Evolutionary conservation across 2,888 invertebrate genomes (phyloP).

Genomic region (Charanyca ferruginea): DNA sequence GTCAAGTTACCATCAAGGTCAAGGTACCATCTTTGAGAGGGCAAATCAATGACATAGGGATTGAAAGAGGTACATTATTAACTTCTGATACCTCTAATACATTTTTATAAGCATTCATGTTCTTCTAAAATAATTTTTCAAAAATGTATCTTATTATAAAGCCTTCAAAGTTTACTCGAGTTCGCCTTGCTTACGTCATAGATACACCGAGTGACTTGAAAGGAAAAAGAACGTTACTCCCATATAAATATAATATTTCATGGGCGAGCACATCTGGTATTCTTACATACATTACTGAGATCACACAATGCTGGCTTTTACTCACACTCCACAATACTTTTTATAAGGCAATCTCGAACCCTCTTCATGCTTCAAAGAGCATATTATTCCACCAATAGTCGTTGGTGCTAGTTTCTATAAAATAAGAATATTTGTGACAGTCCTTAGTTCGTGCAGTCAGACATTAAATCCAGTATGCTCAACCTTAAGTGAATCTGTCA

Average conservation of each 20-base stretch:
- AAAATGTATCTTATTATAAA: too few species aligned
- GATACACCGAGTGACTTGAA: background rate
- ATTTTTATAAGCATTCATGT: too few species aligned
- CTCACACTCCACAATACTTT: conserved; percentile 5
- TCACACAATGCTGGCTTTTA: conserved; percentile 6
- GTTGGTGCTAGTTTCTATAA: conserved; percentile 5
- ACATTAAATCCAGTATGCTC: background rate
- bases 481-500: background rate
- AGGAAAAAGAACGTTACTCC: background rate
- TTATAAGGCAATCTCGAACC: background rate
- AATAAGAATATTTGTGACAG: conserved; percentile 23
- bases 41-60: too few species aligned
- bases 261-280: conserved; percentile 34
- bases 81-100: background rate
- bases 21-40: too few species aligned
- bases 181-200: background rate
- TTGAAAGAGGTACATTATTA: too few species aligned
- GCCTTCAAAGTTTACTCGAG: background rate
- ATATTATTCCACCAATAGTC: conserved; percentile 27
- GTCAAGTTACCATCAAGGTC: too few species aligned
- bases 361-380: conserved; percentile 13
- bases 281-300: conserved; percentile 18
- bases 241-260: conserved; percentile 13
- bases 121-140: background rate
- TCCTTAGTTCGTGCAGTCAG: background rate